These are phyloP conservation scores for Oncorhynchus gorbuscha DNA, from an alignment of 2,113 vertebrate species.

Conservation along the genomic window DNA sequence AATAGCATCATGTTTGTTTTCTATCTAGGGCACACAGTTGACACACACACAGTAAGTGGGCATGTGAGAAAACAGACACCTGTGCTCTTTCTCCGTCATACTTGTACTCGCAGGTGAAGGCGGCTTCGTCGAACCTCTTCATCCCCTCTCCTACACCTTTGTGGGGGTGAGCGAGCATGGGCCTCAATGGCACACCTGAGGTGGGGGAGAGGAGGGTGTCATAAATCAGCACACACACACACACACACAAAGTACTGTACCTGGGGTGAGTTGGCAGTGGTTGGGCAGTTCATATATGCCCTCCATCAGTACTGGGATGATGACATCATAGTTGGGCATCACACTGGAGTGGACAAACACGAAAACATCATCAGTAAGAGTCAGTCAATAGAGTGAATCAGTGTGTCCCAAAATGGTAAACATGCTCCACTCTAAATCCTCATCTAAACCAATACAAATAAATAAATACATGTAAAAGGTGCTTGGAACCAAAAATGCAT, in stretches of 20 bases:
- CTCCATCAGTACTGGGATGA: conserved; percentile 81
- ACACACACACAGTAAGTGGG: conserved; percentile 19
- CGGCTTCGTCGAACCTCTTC: conserved; percentile 85
- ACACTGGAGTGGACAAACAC: conserved; percentile 70
- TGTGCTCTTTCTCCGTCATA: conserved; percentile 90
- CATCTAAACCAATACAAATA: too few relatives aligned
- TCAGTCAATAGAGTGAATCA: conserved; percentile 5
- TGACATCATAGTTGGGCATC: conserved; percentile 84
- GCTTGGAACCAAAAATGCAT: too few relatives aligned
- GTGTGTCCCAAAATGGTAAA: neutral
- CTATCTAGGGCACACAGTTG: too few relatives aligned
- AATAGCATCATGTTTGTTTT: neutral
- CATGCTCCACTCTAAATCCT: too few relatives aligned
- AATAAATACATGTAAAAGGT: too few relatives aligned
- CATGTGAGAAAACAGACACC: conserved; percentile 31
- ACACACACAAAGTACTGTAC: conserved; percentile 59
- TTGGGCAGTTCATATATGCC: conserved; percentile 83
- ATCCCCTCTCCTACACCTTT: conserved; percentile 85
- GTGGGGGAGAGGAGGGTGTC: neutral
- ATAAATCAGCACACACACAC: neutral
- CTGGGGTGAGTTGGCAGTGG: conserved; percentile 88
- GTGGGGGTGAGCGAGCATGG: conserved; percentile 91
- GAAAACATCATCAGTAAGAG: neutral
- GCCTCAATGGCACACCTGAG: conserved; percentile 83
- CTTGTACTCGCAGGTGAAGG: conserved; percentile 92